A percentile compares a stretch with the other conserved stretches of the same genome.
These are phyloP conservation scores for Bufo gargarizans DNA, from an alignment of 2,113 vertebrate genomes.

Conservation along the genomic window DNA sequence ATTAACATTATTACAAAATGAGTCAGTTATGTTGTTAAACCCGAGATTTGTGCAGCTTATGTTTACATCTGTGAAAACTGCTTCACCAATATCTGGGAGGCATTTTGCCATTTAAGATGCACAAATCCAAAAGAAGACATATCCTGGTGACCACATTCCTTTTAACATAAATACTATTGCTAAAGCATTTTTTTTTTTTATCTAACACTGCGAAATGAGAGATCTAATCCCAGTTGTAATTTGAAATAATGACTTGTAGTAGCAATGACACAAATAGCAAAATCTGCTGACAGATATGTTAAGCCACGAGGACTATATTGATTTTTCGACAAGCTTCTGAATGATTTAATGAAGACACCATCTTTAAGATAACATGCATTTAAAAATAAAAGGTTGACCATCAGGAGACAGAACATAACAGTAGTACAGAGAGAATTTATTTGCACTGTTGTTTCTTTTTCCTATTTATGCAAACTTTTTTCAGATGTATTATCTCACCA, in stretches of 20 bases:
- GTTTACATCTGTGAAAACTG: too few species aligned
- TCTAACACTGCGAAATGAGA: background rate
- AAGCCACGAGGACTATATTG: background rate
- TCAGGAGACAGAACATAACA: background rate
- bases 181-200: background rate
- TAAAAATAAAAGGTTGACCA: background rate
- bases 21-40: too few species aligned
- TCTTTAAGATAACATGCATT: background rate
- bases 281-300: background rate
- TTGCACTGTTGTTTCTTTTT: background rate
- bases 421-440: background rate
- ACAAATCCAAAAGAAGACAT: background rate
- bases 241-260: background rate
- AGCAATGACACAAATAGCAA: background rate
- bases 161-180: background rate
- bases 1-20: too few species aligned
- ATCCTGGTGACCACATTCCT: background rate
- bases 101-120: background rate
- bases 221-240: background rate
- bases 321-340: background rate
- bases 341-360: constrained; percentile 5
- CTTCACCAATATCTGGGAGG: too few species aligned
- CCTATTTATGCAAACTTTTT: too few species aligned
- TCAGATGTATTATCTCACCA: too few species aligned
- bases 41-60: too few species aligned